Conservation (phyloP, 2,888 invertebrate species). For the Dryobotodes eremita region DNA sequence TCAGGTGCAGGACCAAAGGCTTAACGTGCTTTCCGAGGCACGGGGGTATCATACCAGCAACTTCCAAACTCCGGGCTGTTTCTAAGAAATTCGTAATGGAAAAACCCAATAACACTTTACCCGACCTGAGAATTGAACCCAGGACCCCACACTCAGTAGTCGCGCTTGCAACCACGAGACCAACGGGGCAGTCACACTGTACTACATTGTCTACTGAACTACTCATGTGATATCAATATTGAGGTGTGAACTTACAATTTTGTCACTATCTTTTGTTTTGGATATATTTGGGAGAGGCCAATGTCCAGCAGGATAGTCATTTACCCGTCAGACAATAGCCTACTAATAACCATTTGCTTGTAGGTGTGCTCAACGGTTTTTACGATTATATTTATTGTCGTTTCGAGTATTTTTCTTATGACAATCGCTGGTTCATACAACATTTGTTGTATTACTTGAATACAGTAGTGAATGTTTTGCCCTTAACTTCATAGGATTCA, state of each 20-base stretch:
- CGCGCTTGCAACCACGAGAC: no score
- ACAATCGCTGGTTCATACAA: not conserved
- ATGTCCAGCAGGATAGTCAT: not conserved
- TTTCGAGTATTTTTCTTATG: not conserved
- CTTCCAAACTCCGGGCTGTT: no score
- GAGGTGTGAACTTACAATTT: not conserved
- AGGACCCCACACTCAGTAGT: no score
- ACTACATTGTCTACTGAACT: not conserved
- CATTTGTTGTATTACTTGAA: not conserved
- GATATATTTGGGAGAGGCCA: not conserved
- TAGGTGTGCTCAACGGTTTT: not conserved
- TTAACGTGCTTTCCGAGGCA: no score
- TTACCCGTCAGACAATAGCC: not conserved
- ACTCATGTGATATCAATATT: not conserved
- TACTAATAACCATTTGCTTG: not conserved
- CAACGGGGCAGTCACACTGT: no score
- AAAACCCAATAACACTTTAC: no score
- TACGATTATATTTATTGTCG: not conserved
- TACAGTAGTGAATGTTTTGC: not conserved
- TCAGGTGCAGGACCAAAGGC: no score
- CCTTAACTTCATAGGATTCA: not conserved
- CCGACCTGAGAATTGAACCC: no score
- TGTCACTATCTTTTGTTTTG: not conserved
- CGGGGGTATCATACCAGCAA: no score
- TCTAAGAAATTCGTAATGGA: no score